These are phyloP conservation scores for Alouatta palliata DNA, from an alignment of 2,113 vertebrate genomes.

Conservation along the genomic window DNA sequence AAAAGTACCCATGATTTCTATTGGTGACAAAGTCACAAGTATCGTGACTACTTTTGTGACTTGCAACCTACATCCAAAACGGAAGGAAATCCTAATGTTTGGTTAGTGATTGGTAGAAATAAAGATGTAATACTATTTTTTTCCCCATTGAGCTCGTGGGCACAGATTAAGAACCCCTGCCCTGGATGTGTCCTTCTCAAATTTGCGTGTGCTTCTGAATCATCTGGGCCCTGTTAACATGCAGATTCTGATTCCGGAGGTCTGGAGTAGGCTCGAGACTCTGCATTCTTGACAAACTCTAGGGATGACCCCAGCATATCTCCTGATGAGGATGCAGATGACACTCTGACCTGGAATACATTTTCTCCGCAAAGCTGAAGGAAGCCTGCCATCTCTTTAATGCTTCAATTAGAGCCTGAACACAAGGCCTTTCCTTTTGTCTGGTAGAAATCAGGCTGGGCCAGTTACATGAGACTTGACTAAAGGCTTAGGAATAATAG, in stretches of 20 bases:
- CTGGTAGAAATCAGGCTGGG: not conserved
- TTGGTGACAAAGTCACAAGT: not conserved
- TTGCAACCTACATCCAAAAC: not conserved
- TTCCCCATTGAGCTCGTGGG: not conserved
- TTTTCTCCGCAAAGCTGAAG: not conserved
- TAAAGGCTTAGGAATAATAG: not conserved
- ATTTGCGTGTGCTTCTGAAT: not conserved
- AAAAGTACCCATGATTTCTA: not conserved
- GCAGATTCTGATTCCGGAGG: not conserved
- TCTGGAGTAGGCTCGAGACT: not conserved
- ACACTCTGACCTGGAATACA: not conserved
- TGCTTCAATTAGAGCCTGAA: not conserved
- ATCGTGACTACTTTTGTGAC: not conserved
- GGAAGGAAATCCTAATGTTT: not conserved
- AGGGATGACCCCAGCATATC: not conserved
- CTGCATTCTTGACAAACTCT: not conserved
- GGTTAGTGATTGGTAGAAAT: not conserved
- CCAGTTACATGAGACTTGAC: slow-evolving; percentile 14
- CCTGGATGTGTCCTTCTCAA: not conserved
- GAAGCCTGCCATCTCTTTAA: not conserved
- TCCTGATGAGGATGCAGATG: not conserved
- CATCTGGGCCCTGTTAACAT: not conserved
- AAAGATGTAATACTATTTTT: not conserved
- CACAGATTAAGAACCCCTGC: not conserved
- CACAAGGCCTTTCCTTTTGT: not conserved